These are phyloP conservation scores for Cochlearius cochlearius DNA, from an alignment of 2,113 vertebrate genomes.

Conservation along the genomic window DNA sequence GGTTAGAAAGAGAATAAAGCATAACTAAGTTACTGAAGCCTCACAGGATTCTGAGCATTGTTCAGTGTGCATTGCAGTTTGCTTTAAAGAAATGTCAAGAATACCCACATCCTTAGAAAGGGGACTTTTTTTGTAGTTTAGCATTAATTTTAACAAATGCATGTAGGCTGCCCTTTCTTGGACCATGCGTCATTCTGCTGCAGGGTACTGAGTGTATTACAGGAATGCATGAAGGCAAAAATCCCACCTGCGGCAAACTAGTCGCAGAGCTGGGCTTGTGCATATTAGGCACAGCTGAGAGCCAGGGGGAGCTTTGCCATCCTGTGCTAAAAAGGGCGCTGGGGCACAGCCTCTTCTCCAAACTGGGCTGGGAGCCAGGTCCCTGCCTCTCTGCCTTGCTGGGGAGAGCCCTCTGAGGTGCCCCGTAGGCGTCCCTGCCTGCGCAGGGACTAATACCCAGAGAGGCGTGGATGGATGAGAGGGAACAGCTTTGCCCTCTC, in stretches of 20 bases:
- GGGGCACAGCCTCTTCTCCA: neutral
- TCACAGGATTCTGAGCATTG: slow-evolving; percentile 14
- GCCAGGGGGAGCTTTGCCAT: neutral
- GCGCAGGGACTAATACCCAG: accelerated
- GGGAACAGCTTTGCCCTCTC: neutral
- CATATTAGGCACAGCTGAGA: neutral
- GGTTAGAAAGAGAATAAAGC: slow-evolving; percentile 34
- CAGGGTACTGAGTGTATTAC: neutral
- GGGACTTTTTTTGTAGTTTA: slow-evolving; percentile 6
- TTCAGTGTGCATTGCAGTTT: neutral
- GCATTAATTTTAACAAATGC: neutral
- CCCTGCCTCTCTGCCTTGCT: neutral
- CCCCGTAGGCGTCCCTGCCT: neutral
- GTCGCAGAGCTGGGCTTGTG: neutral
- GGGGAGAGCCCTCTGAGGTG: neutral
- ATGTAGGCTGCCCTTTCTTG: neutral
- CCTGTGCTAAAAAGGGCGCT: neutral
- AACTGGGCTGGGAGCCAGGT: neutral
- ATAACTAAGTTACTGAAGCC: slow-evolving; percentile 13
- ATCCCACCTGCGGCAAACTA: neutral
- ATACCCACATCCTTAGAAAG: slow-evolving; percentile 22
- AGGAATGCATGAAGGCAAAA: neutral
- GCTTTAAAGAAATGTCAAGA: slow-evolving; percentile 44
- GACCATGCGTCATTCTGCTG: neutral
- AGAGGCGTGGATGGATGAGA: neutral